Evolutionary conservation across 2,888 invertebrate genomes (phyloP).

Genomic region (Morinoia aosen): DNA sequence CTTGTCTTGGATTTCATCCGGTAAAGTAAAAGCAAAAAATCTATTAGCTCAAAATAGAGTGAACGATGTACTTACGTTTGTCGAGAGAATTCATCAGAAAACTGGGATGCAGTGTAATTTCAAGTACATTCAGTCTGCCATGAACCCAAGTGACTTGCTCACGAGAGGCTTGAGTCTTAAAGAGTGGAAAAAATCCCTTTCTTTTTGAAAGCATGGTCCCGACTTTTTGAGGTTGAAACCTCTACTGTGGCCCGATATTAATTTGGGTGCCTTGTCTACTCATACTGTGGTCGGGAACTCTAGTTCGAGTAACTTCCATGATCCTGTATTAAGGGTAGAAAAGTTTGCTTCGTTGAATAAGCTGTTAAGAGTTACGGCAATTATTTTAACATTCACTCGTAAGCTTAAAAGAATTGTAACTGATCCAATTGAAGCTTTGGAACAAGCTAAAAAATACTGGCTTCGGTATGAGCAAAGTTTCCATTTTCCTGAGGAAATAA

Average conservation of each 20-base stretch:
- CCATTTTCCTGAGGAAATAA: no score
- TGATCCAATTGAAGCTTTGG: no score
- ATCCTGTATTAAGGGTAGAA: neutral
- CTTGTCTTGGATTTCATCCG: constrained; percentile 27
- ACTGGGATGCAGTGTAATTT: neutral
- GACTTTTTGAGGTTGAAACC: neutral
- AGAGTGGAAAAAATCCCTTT: no score
- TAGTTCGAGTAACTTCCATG: neutral
- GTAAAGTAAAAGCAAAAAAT: neutral
- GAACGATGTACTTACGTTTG: neutral
- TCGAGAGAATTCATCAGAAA: neutral
- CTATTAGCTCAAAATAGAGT: neutral
- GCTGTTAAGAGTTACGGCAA: neutral
- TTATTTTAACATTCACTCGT: neutral
- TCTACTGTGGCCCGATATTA: neutral
- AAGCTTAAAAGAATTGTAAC: neutral
- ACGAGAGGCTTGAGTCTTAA: constrained; percentile 24
- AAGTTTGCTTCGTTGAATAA: neutral
- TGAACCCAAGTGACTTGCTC: constrained; percentile 44
- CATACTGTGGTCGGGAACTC: neutral
- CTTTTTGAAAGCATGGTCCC: neutral
- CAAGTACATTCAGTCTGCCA: constrained; percentile 5
- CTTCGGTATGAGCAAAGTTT: no score
- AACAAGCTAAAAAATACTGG: no score
- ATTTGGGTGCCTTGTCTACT: neutral